A percentile compares a stretch with the other conserved stretches of the same genome.
Evolutionary conservation across 2,113 vertebrate species (phyloP).

Genomic region (Ranitomeya variabilis): DNA sequence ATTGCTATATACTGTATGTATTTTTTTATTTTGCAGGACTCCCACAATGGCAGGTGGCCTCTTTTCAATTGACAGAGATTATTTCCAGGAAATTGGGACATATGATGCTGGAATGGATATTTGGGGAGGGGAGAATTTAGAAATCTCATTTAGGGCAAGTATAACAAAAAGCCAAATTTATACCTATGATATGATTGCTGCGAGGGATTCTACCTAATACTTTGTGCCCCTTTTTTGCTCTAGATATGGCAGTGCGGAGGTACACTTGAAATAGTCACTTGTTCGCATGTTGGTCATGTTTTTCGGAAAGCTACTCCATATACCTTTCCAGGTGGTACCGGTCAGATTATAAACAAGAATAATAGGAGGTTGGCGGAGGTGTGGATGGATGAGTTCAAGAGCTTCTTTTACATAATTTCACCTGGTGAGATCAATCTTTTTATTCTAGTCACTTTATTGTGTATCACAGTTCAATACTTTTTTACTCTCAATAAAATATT

Average conservation of each 20-base stretch:
- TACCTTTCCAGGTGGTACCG: slow-evolving; percentile 96
- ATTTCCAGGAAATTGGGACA: slow-evolving; percentile 97
- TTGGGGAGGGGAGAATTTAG: slow-evolving; percentile 98
- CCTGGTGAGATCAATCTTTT: slow-evolving; percentile 80
- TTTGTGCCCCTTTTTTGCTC: slow-evolving; percentile 52
- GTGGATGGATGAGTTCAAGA: slow-evolving; percentile 99
- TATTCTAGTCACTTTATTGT: background rate
- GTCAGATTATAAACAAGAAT: slow-evolving; percentile 99
- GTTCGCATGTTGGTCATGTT: slow-evolving; percentile 97
- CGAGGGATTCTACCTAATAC: background rate
- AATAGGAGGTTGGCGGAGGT: slow-evolving; percentile 97
- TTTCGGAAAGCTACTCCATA: slow-evolving; percentile 98
- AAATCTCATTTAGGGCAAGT: slow-evolving; percentile 97
- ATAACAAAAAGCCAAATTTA: background rate
- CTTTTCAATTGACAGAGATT: slow-evolving; percentile 98
- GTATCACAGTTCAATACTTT: background rate
- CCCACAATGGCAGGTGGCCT: slow-evolving; percentile 98
- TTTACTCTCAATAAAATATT: background rate
- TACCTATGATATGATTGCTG: background rate
- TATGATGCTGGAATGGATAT: slow-evolving; percentile 99
- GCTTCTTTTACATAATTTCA: slow-evolving; percentile 99
- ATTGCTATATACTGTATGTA: background rate
- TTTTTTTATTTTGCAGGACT: slow-evolving; percentile 75
- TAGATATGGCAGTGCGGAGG: slow-evolving; percentile 99
- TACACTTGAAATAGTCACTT: slow-evolving; percentile 96